Evolutionary conservation across 2,113 vertebrate genomes (phyloP).

Genomic region (Terrapene triunguis): DNA sequence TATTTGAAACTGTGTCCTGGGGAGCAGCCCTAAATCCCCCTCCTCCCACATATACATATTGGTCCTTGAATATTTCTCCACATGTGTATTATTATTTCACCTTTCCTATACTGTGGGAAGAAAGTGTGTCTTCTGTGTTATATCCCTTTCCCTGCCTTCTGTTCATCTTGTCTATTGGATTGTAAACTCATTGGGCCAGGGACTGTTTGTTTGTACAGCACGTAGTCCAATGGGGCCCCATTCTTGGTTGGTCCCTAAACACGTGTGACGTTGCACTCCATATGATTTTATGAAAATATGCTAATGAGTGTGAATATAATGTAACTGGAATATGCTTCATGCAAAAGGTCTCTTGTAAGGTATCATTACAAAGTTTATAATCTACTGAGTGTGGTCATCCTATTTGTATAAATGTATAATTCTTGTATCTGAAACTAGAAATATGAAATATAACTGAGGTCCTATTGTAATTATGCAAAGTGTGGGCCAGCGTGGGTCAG

Average conservation of each 20-base stretch:
- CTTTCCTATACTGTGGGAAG: not conserved
- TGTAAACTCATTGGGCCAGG: not conserved
- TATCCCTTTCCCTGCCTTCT: not conserved
- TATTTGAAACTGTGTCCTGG: not conserved
- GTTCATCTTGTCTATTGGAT: not conserved
- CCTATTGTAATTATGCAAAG: not conserved
- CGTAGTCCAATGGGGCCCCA: rapidly evolving
- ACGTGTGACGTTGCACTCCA: too few relatives aligned
- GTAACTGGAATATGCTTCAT: too few relatives aligned
- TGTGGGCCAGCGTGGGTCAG: too few relatives aligned
- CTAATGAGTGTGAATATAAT: too few relatives aligned
- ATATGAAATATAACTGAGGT: too few relatives aligned
- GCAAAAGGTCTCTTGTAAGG: too few relatives aligned
- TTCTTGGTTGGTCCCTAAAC: not conserved
- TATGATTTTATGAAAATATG: too few relatives aligned
- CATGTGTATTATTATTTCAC: rapidly evolving
- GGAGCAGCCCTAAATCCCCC: not conserved
- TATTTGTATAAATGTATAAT: too few relatives aligned
- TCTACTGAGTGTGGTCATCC: too few relatives aligned
- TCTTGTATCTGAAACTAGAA: too few relatives aligned
- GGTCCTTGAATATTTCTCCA: not conserved
- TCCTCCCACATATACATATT: not conserved
- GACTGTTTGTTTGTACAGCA: rapidly evolving
- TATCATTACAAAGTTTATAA: too few relatives aligned
- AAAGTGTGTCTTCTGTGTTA: not conserved